Conservation (phyloP, 2,797 vertebrate genomes). For the Podarcis lilfordi region DNA sequence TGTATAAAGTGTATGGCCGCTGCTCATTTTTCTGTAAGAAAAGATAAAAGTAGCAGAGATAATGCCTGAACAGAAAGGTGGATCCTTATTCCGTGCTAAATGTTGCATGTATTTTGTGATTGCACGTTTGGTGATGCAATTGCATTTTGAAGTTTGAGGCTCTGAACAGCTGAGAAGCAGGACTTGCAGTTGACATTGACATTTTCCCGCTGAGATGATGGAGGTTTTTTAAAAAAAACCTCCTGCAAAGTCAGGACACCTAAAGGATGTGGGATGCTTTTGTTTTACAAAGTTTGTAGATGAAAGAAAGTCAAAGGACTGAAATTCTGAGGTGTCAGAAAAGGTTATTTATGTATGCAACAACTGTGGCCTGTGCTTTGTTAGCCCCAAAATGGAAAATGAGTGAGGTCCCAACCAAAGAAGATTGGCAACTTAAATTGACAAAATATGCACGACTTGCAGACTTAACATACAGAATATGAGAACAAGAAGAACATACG, state of each 20-base stretch:
- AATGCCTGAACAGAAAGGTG: neutral
- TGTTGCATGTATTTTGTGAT: neutral
- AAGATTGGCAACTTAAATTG: too few relatives aligned
- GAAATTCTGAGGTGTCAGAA: too few relatives aligned
- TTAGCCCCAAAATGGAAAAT: too few relatives aligned
- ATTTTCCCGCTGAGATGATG: neutral
- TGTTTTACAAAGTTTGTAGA: too few relatives aligned
- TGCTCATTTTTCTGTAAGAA: neutral
- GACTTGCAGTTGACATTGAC: neutral
- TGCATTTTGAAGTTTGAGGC: neutral
- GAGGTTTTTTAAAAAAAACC: neutral
- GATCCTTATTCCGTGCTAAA: too few relatives aligned
- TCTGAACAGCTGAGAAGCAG: neutral
- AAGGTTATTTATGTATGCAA: too few relatives aligned
- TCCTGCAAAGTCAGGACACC: neutral
- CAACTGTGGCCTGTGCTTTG: too few relatives aligned
- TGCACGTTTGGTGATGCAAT: neutral
- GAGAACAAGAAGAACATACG: too few relatives aligned
- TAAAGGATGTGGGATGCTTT: neutral
- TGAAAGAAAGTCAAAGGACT: too few relatives aligned
- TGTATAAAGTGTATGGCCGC: neutral
- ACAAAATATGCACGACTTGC: too few relatives aligned
- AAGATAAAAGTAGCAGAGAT: neutral
- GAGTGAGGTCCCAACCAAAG: too few relatives aligned
- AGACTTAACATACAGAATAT: too few relatives aligned